Percentiles rank a stretch among this genome's conserved stretches.
Evolutionary conservation across 2,888 invertebrate genomes (phyloP).

Genomic region (Idaea dimidiata): DNA sequence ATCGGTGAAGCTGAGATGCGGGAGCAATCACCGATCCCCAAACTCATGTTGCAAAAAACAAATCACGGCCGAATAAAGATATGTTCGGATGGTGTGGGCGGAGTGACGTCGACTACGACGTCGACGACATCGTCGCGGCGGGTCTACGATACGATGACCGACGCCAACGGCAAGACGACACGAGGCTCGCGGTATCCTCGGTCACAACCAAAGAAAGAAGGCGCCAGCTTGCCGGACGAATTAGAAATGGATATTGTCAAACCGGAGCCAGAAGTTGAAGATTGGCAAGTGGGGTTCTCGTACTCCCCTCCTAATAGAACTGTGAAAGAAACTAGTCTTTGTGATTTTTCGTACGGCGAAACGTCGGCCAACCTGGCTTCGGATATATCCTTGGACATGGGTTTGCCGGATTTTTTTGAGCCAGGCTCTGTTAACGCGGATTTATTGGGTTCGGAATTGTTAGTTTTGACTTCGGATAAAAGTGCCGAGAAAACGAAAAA

Average conservation of each 20-base stretch:
- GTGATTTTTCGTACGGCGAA: slow-evolving; percentile 64
- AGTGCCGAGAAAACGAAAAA: slow-evolving; percentile 43
- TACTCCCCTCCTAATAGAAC: slow-evolving; percentile 45
- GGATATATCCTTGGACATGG: slow-evolving; percentile 33
- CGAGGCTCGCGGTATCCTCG: not conserved
- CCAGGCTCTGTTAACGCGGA: slow-evolving; percentile 48
- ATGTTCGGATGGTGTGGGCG: slow-evolving; percentile 36
- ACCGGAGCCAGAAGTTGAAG: slow-evolving; percentile 47
- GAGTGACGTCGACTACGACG: slow-evolving; percentile 28
- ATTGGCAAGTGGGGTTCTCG: slow-evolving; percentile 48
- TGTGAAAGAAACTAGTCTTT: slow-evolving; percentile 50
- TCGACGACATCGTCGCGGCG: slow-evolving; percentile 37
- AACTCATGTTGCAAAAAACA: slow-evolving; percentile 66
- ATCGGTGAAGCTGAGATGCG: slow-evolving; percentile 71
- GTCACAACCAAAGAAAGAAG: slow-evolving; percentile 35
- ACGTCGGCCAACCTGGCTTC: slow-evolving; percentile 47
- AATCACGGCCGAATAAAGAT: slow-evolving; percentile 57
- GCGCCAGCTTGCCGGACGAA: slow-evolving; percentile 40
- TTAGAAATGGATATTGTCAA: slow-evolving; percentile 54
- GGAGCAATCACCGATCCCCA: slow-evolving; percentile 73
- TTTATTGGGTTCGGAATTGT: slow-evolving; percentile 40
- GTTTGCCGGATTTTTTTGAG: slow-evolving; percentile 54
- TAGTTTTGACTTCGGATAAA: slow-evolving; percentile 31
- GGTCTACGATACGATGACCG: slow-evolving; percentile 50
- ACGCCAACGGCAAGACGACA: slow-evolving; percentile 32